Conservation (phyloP, 2,888 invertebrate species). For the Meiosimyza decipiens region DNA sequence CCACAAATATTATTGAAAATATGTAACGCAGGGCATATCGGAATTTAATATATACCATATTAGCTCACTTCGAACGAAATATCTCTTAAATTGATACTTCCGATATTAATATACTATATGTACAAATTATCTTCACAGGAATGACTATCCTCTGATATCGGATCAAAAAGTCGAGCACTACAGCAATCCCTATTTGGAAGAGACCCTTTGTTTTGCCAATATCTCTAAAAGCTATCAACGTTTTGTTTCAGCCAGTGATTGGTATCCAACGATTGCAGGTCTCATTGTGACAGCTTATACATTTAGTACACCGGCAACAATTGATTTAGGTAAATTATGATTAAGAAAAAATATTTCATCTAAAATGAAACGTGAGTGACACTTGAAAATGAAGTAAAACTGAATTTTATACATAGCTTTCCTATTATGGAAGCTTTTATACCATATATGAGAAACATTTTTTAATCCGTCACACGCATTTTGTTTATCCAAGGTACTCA, state of each 20-base stretch:
- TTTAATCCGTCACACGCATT: too few relatives aligned
- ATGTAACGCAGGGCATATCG: too few relatives aligned
- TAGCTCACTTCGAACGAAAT: too few relatives aligned
- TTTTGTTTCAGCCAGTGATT: constrained; percentile 73
- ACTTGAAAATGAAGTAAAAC: too few relatives aligned
- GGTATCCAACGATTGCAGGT: constrained; percentile 80
- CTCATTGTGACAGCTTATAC: constrained; percentile 76
- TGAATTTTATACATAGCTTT: too few relatives aligned
- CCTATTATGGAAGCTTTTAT: too few relatives aligned
- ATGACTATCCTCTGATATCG: constrained; percentile 63
- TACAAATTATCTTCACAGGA: constrained; percentile 47
- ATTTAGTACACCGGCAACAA: constrained; percentile 68
- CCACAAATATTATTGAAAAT: too few relatives aligned
- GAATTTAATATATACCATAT: too few relatives aligned
- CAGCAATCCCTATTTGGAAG: constrained; percentile 59
- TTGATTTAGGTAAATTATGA: constrained; percentile 51
- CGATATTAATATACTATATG: too few relatives aligned
- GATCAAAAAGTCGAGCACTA: constrained; percentile 54
- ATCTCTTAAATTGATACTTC: too few relatives aligned
- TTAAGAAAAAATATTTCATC: constrained; percentile 44
- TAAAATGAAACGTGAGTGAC: background rate
- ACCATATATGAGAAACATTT: too few relatives aligned
- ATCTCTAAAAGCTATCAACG: constrained; percentile 74
- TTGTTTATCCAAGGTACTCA: background rate
- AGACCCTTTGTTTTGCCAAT: constrained; percentile 74